Base-by-base conservation (phyloP, 2,797 vertebrate species). In the Mastacembelus armatus region DNA sequence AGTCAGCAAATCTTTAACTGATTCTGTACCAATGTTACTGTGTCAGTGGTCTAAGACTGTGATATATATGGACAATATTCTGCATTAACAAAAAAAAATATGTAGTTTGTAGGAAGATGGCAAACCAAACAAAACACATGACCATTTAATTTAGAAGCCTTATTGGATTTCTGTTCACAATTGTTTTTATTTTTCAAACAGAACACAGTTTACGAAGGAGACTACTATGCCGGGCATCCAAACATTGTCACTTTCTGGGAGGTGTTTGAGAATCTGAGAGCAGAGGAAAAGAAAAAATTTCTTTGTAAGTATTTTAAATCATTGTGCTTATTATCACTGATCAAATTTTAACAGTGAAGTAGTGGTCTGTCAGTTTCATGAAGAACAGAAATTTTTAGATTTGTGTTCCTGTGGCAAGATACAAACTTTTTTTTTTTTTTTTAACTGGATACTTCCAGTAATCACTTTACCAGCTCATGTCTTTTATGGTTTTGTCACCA, bases 171-270 rank as follows among this genome's bases (percentile, higher is more conserved):
- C 21, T 11, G 0, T 5, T 42, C 18, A 12, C 24, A 10, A 16
- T 24, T n/a, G 3, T 55, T 49, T 60, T 26, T 10, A 3, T 59
- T 58, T 59, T 63, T 42, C 16, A 33, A 62, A 57, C 85, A 98
- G 97, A 97, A 96, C 86, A 96, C 97, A 7, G 87, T 94, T 61
- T 98, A 98, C 89, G 93, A 94, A 83, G 96, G 95, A 42, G 94
- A 93, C 14, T 98, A 96, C 70, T 93, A 96, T 77, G 89, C 91
- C 49, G 91, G 86, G 15, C 96, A 98, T 89, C 91, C 94, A 48
- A 96, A 94, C 1, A 96, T 98, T 81, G 81, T 95, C 74, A 92
- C 90, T 44, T 98, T 98, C 87, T 98, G 97, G 97, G 92, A 96
- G 63, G 96, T 96, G 85, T 98, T 98, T 89, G 95, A 96, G 27